A percentile compares a stretch with the other conserved stretches of the same genome.
phyloP scores from a whole-genome alignment of 2,888 invertebrate genomes.

The Limenitis camilla region DNA sequence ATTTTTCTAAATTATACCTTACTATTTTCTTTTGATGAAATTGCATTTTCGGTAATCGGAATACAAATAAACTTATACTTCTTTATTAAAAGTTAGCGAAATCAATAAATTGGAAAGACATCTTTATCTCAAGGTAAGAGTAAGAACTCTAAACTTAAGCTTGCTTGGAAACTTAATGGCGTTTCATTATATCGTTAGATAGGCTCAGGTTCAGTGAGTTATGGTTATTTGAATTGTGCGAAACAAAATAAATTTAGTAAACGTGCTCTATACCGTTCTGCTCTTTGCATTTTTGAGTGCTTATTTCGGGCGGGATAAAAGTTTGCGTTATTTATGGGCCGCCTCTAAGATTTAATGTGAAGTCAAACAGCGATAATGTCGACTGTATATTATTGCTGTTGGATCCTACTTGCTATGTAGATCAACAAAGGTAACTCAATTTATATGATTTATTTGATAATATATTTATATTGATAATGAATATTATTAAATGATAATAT shows the following conservation, averaged over 20 bases:
- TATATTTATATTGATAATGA: background rate
- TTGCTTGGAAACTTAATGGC: slow-evolving; percentile 62
- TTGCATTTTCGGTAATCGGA: background rate
- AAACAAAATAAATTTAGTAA: slow-evolving; percentile 75
- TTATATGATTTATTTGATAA: slow-evolving; percentile 4
- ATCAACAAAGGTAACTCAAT: slow-evolving; percentile 8
- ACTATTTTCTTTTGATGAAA: too few species aligned
- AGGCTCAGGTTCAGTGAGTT: slow-evolving; percentile 68
- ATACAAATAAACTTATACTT: background rate
- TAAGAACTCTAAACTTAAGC: slow-evolving; percentile 63
- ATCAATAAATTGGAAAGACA: slow-evolving; percentile 70
- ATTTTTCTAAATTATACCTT: too few species aligned
- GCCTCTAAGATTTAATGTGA: slow-evolving; percentile 72
- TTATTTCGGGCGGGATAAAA: slow-evolving; percentile 74
- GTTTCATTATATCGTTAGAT: slow-evolving; percentile 74
- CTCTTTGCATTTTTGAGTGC: slow-evolving; percentile 76
- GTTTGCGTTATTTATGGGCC: slow-evolving; percentile 71
- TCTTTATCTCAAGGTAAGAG: slow-evolving; percentile 63
- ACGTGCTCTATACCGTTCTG: slow-evolving; percentile 72
- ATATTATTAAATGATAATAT: background rate
- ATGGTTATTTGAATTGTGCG: slow-evolving; percentile 75
- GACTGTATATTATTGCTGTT: slow-evolving; percentile 55
- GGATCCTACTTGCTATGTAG: slow-evolving; percentile 27
- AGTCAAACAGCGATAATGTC: slow-evolving; percentile 72
- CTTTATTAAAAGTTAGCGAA: slow-evolving; percentile 30